Base-by-base conservation (phyloP, 1,140 invertebrate species). In the Drosophila ficusphila region DNA sequence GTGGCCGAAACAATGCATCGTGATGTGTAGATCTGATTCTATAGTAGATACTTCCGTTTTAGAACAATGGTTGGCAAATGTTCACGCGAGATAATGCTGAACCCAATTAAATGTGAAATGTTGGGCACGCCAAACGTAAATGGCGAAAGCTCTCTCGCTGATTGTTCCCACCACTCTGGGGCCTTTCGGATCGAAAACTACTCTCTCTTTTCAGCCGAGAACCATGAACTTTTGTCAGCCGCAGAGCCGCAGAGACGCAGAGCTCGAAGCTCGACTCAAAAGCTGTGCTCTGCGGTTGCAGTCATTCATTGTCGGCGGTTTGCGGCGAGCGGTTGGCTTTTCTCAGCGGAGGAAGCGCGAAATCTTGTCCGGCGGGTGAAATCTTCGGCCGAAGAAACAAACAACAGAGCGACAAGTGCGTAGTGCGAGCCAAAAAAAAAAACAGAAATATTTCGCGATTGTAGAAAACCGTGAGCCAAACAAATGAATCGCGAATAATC, bases 401-500 rank as follows among this genome's bases (percentile, higher is more conserved):
- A 57, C 68, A 18, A 18, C 4, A 36, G 7, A 42, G 39, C 41
- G 31, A 56, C 65, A 72, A 57, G 39, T 62, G 69, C 53, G 41
- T 38, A 70, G 62, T 64, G 78, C 67, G 73, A 54, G 65, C 71
- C 75, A 71, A 79, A 72, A 48, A 58, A 57, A 48, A 79, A 58
- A 74, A 38, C 23, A 60, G 53, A n/a, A n/a, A n/a, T n/a, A n/a
- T 65, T 78, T 49, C n/a, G 27, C 19, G 77, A 61, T 47, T 57
- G 54, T 57, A 58, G 58, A 79, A 69, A 72, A 65, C 46, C 33
- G 31, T 52, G 42, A 52, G 41, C 58, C 36, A 62, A 52, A 46
- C 48, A 60, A 75, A 76, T 64, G 62, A 86, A 76, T 64, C 85
- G 68, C 68, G 69, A 77, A 74, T 86, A 81, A 85, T 70, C 67